A percentile compares a stretch with the other conserved stretches of the same genome.
These are phyloP conservation scores for Dendrocincla fuliginosa DNA, from an alignment of 2,797 vertebrate genomes.

Conservation along the genomic window DNA sequence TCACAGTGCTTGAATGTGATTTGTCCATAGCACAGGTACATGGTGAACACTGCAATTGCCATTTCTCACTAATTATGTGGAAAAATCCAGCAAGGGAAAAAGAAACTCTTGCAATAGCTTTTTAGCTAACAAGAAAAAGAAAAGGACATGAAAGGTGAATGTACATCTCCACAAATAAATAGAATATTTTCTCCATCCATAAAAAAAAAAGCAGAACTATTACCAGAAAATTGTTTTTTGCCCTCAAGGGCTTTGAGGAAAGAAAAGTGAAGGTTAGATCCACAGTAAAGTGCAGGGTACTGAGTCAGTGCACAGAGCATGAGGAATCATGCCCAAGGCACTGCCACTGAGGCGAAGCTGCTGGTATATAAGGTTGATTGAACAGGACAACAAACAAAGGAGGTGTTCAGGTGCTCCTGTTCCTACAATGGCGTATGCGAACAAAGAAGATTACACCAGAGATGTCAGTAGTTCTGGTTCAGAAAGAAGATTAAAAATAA, in stretches of 20 bases:
- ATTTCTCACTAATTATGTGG: slow-evolving; percentile 7
- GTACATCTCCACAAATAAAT: slow-evolving; percentile 5
- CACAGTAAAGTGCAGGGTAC: slow-evolving; percentile 6
- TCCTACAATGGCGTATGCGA: background rate
- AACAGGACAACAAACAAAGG: background rate
- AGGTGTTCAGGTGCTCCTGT: background rate
- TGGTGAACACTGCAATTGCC: background rate
- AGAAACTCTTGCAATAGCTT: background rate
- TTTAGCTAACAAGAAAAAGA: slow-evolving; percentile 29
- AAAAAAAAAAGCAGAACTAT: background rate
- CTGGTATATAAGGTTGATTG: background rate
- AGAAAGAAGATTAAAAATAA: background rate
- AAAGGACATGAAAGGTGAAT: background rate
- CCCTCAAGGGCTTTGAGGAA: background rate
- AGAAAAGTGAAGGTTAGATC: slow-evolving; percentile 34
- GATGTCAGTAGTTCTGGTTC: background rate
- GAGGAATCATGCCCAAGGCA: slow-evolving; percentile 5
- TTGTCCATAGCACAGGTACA: background rate
- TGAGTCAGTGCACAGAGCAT: slow-evolving; percentile 20
- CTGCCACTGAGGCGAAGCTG: slow-evolving; percentile 19
- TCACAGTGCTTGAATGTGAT: background rate
- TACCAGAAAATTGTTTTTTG: slow-evolving; percentile 7
- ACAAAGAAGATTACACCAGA: background rate
- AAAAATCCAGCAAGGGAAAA: background rate
- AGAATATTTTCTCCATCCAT: background rate